Conservation (phyloP, 2,888 invertebrate species). For the Chironomus tentans region DNA sequence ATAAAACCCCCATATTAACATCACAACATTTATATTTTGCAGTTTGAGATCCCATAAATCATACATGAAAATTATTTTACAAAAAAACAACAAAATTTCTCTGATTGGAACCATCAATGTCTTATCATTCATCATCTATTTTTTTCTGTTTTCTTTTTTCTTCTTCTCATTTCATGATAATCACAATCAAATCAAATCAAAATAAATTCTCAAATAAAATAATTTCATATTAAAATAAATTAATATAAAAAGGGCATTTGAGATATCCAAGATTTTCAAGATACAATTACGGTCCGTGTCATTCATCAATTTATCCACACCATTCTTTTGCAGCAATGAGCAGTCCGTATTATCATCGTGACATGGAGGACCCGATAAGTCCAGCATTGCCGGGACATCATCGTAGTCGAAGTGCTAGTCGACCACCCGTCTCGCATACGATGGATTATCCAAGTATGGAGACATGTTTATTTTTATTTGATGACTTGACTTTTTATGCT, state of each 20-base stretch:
- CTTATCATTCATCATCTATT: background rate
- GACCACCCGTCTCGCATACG: constrained; percentile 53
- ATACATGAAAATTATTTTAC: no score
- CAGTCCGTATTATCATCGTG: constrained; percentile 62
- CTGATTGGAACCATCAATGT: background rate
- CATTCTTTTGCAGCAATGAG: constrained; percentile 45
- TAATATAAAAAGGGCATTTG: constrained; percentile 22
- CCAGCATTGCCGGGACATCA: constrained; percentile 76
- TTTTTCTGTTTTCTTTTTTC: constrained; percentile 12
- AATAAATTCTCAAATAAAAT: background rate
- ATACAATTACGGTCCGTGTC: constrained; percentile 34
- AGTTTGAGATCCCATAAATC: no score
- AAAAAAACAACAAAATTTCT: background rate
- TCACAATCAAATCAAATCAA: background rate
- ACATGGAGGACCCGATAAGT: constrained; percentile 73
- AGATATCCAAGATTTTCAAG: constrained; percentile 23
- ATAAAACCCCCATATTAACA: no score
- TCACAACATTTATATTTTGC: no score
- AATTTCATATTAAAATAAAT: background rate
- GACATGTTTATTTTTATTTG: constrained; percentile 27
- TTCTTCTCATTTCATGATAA: background rate
- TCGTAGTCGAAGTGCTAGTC: constrained; percentile 71
- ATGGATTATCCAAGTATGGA: constrained; percentile 49
- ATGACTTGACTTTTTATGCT: background rate
- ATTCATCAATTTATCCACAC: constrained; percentile 38